Conservation (phyloP, 2,797 vertebrate species). For the Molossus molossus region DNA sequence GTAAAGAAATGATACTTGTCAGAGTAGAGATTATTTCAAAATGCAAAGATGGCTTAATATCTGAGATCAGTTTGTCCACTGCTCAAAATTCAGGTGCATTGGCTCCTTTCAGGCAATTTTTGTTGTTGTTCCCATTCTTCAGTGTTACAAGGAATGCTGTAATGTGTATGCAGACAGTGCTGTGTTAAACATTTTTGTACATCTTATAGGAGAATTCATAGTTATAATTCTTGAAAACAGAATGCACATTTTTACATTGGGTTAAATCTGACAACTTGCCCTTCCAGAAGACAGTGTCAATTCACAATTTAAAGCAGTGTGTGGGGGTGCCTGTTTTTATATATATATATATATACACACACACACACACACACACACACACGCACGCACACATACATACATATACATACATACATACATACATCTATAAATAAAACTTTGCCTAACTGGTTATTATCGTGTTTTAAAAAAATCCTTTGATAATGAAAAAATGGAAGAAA, state of each 20-base stretch:
- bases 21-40: neutral
- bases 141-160: neutral
- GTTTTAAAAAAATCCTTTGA: neutral
- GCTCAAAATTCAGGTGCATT: neutral
- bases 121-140: constrained; percentile 17
- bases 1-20: neutral
- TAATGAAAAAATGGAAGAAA: constrained; percentile 13
- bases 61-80: neutral
- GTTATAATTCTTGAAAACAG: constrained; percentile 50
- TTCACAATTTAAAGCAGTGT: neutral
- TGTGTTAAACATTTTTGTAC: neutral
- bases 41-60: constrained; percentile 2
- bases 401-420: too few species aligned
- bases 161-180: neutral
- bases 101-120: neutral
- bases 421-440: neutral
- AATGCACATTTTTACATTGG: neutral
- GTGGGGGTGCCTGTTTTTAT: neutral
- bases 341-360: neutral
- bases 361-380: too few species aligned
- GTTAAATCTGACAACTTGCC: constrained; percentile 4
- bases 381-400: too few species aligned
- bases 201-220: neutral
- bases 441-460: neutral
- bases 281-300: neutral